phyloP scores from a whole-genome alignment of 1,140 invertebrate species.

The Aplysia californica region DNA sequence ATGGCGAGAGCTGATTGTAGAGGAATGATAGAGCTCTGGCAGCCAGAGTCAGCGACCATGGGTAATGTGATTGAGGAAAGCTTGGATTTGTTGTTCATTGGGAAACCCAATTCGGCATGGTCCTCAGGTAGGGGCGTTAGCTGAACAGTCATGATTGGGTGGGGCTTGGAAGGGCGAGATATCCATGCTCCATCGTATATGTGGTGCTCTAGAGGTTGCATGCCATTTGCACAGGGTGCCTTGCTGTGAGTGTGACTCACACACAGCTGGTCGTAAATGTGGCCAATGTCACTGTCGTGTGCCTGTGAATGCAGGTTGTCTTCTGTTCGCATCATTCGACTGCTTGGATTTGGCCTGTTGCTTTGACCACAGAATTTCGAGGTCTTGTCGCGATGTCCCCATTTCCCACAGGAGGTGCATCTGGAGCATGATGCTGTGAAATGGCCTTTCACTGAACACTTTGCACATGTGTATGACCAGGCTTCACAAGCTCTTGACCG shows the following conservation, averaged over 20 bases:
- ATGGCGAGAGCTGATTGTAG: slow-evolving; percentile 10
- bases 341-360: slow-evolving; percentile 14
- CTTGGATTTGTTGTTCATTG: not conserved
- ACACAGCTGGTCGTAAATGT: slow-evolving; percentile 23
- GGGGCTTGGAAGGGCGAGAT: not conserved
- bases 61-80: not conserved
- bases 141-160: slow-evolving; percentile 1
- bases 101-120: not conserved
- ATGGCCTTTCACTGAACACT: slow-evolving; percentile 33
- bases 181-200: not conserved
- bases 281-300: slow-evolving; percentile 7
- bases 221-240: not conserved
- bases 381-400: slow-evolving; percentile 9
- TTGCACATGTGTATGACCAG: slow-evolving; percentile 33
- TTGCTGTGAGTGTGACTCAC: slow-evolving; percentile 21
- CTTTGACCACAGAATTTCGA: slow-evolving; percentile 25
- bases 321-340: not conserved
- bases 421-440: slow-evolving; percentile 23
- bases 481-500: slow-evolving; percentile 30
- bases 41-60: slow-evolving; percentile 30
- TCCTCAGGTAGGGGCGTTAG: not conserved
- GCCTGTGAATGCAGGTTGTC: slow-evolving; percentile 13
- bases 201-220: not conserved
- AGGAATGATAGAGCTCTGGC: slow-evolving; percentile 30
- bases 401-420: slow-evolving; percentile 21